These are phyloP conservation scores for Mamestra configurata DNA, from an alignment of 1,140 invertebrate genomes.

Conservation along the genomic window DNA sequence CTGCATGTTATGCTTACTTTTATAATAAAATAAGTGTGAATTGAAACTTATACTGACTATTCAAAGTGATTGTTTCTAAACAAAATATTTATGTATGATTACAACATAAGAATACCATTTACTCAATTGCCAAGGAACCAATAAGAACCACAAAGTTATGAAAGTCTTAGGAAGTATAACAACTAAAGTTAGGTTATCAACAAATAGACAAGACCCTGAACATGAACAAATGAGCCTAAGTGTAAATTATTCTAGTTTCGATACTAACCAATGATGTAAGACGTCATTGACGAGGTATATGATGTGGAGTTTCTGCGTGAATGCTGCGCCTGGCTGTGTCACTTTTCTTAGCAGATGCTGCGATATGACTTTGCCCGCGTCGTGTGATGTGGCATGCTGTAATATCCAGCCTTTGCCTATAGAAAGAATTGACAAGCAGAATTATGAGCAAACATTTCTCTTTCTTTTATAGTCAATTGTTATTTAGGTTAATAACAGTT, in stretches of 20 bases:
- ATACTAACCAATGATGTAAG: constrained; percentile 97
- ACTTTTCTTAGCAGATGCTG: constrained; percentile 95
- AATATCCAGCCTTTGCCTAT: constrained; percentile 97
- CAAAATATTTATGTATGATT: background rate
- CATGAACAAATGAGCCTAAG: constrained; percentile 28
- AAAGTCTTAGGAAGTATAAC: constrained; percentile 18
- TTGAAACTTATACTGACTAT: background rate
- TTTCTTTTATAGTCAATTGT: no score
- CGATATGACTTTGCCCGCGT: constrained; percentile 94
- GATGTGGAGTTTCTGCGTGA: constrained; percentile 97
- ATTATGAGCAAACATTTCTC: background rate
- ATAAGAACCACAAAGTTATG: constrained; percentile 9
- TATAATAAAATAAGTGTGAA: background rate
- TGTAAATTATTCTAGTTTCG: constrained; percentile 7
- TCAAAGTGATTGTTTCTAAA: background rate
- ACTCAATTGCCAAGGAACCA: background rate
- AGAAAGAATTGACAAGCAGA: constrained; percentile 42
- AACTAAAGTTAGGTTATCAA: constrained; percentile 45
- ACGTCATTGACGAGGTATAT: constrained; percentile 99
- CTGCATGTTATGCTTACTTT: background rate
- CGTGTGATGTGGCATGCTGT: constrained; percentile 92
- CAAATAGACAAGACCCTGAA: constrained; percentile 41
- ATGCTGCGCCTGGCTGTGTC: constrained; percentile 91
- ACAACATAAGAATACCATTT: background rate
- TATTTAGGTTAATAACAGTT: no score